Base-by-base conservation (phyloP, 2,888 invertebrate genomes). In the Esperia sulphurella region DNA sequence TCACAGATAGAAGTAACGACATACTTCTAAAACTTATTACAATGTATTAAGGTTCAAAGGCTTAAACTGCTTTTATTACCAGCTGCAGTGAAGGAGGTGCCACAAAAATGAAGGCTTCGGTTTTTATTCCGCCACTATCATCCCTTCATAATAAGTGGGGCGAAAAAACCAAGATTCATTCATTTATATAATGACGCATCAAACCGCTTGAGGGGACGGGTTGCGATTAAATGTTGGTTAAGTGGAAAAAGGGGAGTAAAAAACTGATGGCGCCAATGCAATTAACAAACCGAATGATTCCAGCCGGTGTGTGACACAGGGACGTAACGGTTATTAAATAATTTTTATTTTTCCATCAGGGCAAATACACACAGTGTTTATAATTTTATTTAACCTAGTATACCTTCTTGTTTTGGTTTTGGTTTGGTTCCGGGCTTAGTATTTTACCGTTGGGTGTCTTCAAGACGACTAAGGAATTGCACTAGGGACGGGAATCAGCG, bases 121-220 rank as follows among this genome's bases (percentile, higher is more conserved):
- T 39, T 14, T 39, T 39, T 14, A 39, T 14, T 8, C 39, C 14
- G 8, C n/a, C 38, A 38, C 35, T 37, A 44, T 44, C 37, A 52
- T 61, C 58, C 61, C 58, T 68, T 63, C 58, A 60, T 67, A 69
- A 68, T 63, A 61, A 59, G 58, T 57, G 54, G 41, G 63, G 59
- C 61, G 58, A 58, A 62, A 73, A 21, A 74, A 70, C 65, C 65
- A 66, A 71, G 67, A 74, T 63, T 72, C 75, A 68, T 75, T 74
- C 71, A 71, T 71, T 71, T 67, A 69, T 67, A 69, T 75, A 75
- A 76, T 71, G 77, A 76, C 72, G 65, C 52, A 58, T 65, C 65
- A 64, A 58, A 63, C 61, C 49, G 37, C 45, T 41, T 43, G 41
- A n/a, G 39, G 46, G 46, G 40, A 49, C 30, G 47, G 46, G 45